Evolutionary conservation across 2,797 vertebrate species (phyloP).

Genomic region (Notamacropus eugenii): DNA sequence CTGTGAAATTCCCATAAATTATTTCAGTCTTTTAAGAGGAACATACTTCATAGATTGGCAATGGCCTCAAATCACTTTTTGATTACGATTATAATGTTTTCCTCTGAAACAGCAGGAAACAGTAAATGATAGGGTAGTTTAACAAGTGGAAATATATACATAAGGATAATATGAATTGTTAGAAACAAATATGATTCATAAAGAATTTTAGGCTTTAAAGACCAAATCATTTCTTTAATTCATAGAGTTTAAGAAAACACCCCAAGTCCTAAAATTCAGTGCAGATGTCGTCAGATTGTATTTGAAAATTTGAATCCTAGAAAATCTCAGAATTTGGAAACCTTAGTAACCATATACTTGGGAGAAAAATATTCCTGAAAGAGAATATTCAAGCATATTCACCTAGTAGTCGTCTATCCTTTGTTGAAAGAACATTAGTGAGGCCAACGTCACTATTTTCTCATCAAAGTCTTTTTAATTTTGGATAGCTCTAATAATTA

Average conservation of each 20-base stretch:
- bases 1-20: conserved; percentile 77
- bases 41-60: conserved; percentile 77
- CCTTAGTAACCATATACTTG: conserved; percentile 20
- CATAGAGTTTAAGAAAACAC: conserved; percentile 53
- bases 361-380: not conserved
- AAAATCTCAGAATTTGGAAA: conserved; percentile 56
- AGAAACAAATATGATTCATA: conserved; percentile 73
- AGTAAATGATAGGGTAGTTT: conserved; percentile 74
- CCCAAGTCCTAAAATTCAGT: conserved; percentile 31
- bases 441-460: too few species aligned
- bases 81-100: conserved; percentile 76
- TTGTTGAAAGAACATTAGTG: too few species aligned
- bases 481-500: too few species aligned
- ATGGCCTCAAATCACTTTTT: conserved; percentile 76
- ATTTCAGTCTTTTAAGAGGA: conserved; percentile 73
- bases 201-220: conserved; percentile 61
- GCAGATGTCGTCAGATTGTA: conserved; percentile 45
- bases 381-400: too few species aligned
- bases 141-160: conserved; percentile 73
- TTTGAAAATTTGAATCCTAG: not conserved
- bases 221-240: conserved; percentile 66
- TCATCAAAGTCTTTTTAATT: too few species aligned
- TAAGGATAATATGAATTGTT: conserved; percentile 53
- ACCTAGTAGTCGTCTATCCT: too few species aligned
- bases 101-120: conserved; percentile 73